Evolutionary conservation across 2,888 invertebrate species (phyloP), one percentile per base, ranked within the genome.

Genomic region (Coenonympha arcania): DNA sequence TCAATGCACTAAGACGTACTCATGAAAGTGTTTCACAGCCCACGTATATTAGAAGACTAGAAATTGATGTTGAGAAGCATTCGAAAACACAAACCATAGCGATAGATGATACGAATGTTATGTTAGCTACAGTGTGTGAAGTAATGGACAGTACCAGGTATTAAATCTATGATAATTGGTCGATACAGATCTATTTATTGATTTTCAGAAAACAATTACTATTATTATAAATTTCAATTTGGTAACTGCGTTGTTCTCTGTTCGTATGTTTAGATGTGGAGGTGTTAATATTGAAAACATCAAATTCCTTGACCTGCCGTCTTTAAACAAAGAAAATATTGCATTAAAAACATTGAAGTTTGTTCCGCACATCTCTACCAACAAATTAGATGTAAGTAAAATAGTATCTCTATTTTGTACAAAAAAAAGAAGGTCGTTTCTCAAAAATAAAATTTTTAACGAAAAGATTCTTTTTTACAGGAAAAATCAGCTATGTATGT

Each of bases 21-120:
- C 80, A 89, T 1, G 87, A 90, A 41, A 84, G 88, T 1, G 77
- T 93, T 0, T 81, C 89, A 39, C 79, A 92, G 11, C 92, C 93
- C 0, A 90, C 89, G 0, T 62, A 60, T 2, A 68, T 79, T 2
- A 63, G 64, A 34, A 63, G 55, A 13, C 56, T 79, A 0, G 40
- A 40, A 15, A 73, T 80, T 19, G 61, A 78, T 50, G 54, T 67
- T 0, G 41, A 58, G 3, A 55, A 62, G 20, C 74, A 76, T 46
- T 8, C 26, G 0, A 11, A 33, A 6, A 47, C 52, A 3, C 30
- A 48, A 18, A 16, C 33, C 2, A 5, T 50, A 4, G 9, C 15
- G 3, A n/a, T 16, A 0, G 54, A 60, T 15, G 58, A 58, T 5
- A 49, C 57, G 22, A 34, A 30, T n/a, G n/a, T 60, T 3, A 37